Conservation (phyloP, 2,113 vertebrate genomes). For the Tapirus terrestris region DNA sequence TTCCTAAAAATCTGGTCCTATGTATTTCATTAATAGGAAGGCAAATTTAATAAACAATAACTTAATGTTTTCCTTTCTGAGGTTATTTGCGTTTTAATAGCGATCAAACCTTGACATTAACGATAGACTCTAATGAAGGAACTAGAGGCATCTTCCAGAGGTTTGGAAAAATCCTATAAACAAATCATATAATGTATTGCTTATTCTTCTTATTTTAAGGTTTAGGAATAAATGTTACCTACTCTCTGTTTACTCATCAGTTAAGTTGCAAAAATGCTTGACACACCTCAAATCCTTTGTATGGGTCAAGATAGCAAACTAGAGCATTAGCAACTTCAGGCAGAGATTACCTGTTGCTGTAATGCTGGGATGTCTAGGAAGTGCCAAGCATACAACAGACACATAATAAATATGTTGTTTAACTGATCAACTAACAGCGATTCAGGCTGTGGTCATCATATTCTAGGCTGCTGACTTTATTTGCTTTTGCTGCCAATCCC, state of each 20-base stretch:
- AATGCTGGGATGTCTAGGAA: background rate
- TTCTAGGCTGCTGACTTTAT: background rate
- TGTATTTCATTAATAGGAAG: background rate
- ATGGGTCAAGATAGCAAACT: background rate
- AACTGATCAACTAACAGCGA: background rate
- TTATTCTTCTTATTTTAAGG: background rate
- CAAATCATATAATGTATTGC: background rate
- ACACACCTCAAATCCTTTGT: background rate
- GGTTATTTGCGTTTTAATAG: constrained; percentile 24
- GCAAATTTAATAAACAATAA: background rate
- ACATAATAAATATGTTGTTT: background rate
- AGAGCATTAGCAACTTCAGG: background rate
- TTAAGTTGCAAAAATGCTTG: background rate
- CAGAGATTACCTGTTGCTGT: background rate
- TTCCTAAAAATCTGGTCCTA: background rate
- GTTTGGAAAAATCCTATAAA: background rate
- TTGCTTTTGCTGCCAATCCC: background rate
- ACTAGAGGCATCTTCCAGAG: background rate
- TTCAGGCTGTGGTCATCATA: background rate
- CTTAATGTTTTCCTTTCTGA: background rate
- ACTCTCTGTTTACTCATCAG: background rate
- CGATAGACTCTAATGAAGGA: background rate
- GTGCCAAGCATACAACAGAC: background rate
- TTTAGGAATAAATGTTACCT: background rate
- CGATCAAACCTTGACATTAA: background rate